Conservation (phyloP, 2,797 vertebrate species). For the Sciurus vulgaris region DNA sequence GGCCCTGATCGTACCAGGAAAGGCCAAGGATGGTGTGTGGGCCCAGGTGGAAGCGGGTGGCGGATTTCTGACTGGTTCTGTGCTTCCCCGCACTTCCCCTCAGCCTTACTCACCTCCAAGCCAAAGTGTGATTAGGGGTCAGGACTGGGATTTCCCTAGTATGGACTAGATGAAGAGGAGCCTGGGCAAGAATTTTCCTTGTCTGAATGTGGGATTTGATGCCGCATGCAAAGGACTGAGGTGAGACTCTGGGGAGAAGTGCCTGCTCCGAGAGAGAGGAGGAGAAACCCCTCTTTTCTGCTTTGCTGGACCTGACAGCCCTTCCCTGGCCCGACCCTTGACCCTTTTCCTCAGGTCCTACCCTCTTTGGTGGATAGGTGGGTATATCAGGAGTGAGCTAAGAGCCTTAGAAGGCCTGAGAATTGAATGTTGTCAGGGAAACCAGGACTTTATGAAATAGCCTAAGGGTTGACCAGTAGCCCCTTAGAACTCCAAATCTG, state of each 20-base stretch:
- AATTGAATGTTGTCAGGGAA: background rate
- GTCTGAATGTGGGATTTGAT: background rate
- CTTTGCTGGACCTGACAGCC: background rate
- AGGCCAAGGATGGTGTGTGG: background rate
- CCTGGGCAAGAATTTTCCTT: background rate
- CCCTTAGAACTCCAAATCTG: background rate
- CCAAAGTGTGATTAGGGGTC: background rate
- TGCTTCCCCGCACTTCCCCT: background rate
- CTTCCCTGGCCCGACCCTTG: background rate
- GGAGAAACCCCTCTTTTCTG: background rate
- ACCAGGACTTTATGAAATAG: background rate
- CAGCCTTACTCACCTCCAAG: background rate
- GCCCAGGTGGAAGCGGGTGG: background rate
- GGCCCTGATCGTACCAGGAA: background rate
- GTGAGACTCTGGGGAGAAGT: background rate
- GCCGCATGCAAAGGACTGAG: slow-evolving; percentile 16
- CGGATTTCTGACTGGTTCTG: background rate
- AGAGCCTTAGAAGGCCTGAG: background rate
- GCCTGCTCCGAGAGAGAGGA: background rate
- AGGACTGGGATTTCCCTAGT: background rate
- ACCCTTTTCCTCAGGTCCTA: background rate
- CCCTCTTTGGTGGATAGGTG: background rate
- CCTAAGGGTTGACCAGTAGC: background rate
- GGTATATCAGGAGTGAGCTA: background rate
- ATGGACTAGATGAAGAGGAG: background rate